Evolutionary conservation across 2,113 vertebrate species (phyloP), one percentile per base, ranked within the genome.

Genomic region (Prionailurus bengalensis): DNA sequence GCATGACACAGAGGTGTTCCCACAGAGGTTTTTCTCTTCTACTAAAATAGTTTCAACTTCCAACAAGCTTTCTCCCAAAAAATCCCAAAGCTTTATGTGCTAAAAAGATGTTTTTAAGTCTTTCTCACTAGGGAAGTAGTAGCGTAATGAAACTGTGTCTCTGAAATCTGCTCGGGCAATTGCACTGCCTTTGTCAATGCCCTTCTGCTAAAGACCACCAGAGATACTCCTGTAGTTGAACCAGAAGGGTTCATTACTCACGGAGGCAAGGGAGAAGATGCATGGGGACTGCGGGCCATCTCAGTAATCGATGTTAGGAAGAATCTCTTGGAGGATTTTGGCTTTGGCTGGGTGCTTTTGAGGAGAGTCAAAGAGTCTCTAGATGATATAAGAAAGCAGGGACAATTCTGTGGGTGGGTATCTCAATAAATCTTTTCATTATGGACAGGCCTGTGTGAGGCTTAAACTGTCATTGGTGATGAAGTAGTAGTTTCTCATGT

Each of bases 1-100:
- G 19, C 42, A 79, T 27, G 92, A 89, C 87, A 66, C 25, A 9
- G 12, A 71, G 33, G 31, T 73, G 16, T 89, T 82, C 39, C 71
- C 84, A 74, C 70, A 23, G 15, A 87, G 70, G 4, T 51, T 84
- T 96, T 88, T 90, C 33, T 94, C 70, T 94, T 19, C 39, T 87
- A 55, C 42, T 6, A 3, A 87, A 87, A 95, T 42, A 19, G 5
- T 36, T 76, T 87, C 55, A 53, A 42, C 48, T 82, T 83, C 70
- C 33, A 42, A 12, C 74, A 11, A 11, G 5, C 74, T 80, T 73
- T 76, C 61, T 89, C 31, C 36, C 17, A 16, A 74, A 78, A 76
- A 66, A 27, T 7, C 48, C 42, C 53, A 84, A 84, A 89, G 31
- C 23, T 81, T 65, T 82, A 71, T n/a, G 39, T 39, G 48, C 74